Conservation (phyloP, 2,888 invertebrate genomes). For the Nephrotoma appendiculata region DNA sequence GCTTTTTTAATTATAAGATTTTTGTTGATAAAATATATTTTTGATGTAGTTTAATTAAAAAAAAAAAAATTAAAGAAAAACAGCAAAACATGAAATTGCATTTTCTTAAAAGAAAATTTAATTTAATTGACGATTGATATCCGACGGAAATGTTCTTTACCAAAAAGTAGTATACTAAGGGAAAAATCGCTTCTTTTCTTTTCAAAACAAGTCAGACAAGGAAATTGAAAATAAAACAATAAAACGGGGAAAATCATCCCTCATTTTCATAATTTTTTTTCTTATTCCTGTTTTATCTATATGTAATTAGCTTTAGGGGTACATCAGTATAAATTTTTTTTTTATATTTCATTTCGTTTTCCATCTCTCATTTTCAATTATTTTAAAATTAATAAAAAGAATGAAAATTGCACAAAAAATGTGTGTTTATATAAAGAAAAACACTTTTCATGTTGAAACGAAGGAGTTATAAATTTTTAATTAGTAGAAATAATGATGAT, state of each 20-base stretch:
- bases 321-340: neutral
- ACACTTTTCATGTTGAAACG: neutral
- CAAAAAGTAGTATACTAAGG: neutral
- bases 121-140: neutral
- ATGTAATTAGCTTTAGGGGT: conserved; percentile 4
- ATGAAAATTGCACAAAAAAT: neutral
- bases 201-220: neutral
- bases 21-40: neutral
- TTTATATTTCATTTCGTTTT: neutral
- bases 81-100: neutral
- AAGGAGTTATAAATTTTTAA: neutral
- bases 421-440: neutral
- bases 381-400: neutral
- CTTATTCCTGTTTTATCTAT: neutral
- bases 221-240: neutral
- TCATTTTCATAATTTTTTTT: neutral
- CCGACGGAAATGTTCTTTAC: neutral
- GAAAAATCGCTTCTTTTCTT: neutral
- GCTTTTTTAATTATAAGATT: neutral
- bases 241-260: neutral
- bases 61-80: neutral
- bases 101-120: neutral
- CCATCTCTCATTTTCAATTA: conserved; percentile 1
- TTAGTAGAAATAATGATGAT: neutral
- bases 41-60: neutral